Conservation (phyloP, 2,113 vertebrate genomes). For the Phocoena sinus region DNA sequence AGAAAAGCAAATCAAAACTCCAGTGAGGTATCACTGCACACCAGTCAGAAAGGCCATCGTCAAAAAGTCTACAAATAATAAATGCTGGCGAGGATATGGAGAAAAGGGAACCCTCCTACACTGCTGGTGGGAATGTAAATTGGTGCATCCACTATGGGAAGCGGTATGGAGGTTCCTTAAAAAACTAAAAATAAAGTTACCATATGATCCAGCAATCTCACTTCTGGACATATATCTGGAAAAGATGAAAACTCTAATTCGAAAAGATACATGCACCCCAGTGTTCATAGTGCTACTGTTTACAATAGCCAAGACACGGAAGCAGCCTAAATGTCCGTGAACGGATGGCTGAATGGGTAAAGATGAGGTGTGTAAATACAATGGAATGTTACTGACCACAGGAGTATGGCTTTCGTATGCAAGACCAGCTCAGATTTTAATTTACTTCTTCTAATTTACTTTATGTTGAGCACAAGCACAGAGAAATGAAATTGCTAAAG, state of each 20-base stretch:
- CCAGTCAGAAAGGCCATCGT: not conserved
- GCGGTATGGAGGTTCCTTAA: not conserved
- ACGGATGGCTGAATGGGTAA: not conserved
- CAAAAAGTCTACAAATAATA: not conserved
- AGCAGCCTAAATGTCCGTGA: not conserved
- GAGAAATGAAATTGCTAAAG: not conserved
- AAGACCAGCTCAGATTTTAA: not conserved
- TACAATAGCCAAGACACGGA: not conserved
- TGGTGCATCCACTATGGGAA: not conserved
- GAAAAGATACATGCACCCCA: not conserved
- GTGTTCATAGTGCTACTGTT: not conserved
- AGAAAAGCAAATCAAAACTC: not conserved
- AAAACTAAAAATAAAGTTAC: not conserved
- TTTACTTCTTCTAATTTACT: not conserved
- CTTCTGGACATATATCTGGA: not conserved
- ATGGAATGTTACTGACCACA: not conserved
- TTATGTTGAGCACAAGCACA: not conserved
- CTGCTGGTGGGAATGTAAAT: not conserved
- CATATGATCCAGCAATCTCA: not conserved
- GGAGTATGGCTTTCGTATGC: not conserved
- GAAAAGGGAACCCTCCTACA: not conserved
- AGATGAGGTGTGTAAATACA: not conserved
- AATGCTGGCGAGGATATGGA: not conserved
- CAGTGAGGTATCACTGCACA: not conserved
- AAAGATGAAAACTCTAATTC: not conserved